Conservation (phyloP, 2,113 vertebrate species). For the Oostethus manadensis region DNA sequence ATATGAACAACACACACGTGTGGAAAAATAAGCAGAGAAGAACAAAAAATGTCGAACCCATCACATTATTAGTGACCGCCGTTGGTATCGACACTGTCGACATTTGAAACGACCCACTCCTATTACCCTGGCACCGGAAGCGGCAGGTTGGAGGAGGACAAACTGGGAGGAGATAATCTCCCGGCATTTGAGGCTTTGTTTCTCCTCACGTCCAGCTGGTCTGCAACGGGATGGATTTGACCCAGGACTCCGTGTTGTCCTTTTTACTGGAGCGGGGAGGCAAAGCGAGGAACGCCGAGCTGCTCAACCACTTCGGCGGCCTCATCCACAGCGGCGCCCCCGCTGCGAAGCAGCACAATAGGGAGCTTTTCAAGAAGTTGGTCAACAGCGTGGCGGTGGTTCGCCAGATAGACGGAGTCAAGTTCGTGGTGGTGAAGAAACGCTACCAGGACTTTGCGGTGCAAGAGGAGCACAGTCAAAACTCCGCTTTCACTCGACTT, state of each 20-base stretch:
- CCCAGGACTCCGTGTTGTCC: conserved; percentile 74
- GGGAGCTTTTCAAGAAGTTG: conserved; percentile 79
- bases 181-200: not conserved
- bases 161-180: conserved; percentile 12
- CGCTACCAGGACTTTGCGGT: conserved; percentile 60
- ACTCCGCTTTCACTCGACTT: conserved; percentile 12
- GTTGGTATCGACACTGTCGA: too few species aligned
- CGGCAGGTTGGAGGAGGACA: conserved; percentile 60
- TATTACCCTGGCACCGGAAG: conserved; percentile 56
- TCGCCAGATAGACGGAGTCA: conserved; percentile 73
- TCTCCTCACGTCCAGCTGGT: not conserved
- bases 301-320: conserved; percentile 75
- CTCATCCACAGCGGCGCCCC: conserved; percentile 70
- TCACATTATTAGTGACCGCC: too few species aligned
- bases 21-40: too few species aligned
- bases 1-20: too few species aligned
- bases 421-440: conserved; percentile 79
- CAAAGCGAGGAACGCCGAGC: conserved; percentile 76
- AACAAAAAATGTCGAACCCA: too few species aligned
- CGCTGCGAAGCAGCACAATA: conserved; percentile 71
- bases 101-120: too few species aligned
- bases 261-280: conserved; percentile 82
- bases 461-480: conserved; percentile 1
- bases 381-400: conserved; percentile 85
- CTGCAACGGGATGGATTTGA: conserved; percentile 63